A percentile compares a stretch with the other conserved stretches of the same genome.
Evolutionary conservation across 1,140 invertebrate genomes (phyloP).

Genomic region (Leptinotarsa lineolata): DNA sequence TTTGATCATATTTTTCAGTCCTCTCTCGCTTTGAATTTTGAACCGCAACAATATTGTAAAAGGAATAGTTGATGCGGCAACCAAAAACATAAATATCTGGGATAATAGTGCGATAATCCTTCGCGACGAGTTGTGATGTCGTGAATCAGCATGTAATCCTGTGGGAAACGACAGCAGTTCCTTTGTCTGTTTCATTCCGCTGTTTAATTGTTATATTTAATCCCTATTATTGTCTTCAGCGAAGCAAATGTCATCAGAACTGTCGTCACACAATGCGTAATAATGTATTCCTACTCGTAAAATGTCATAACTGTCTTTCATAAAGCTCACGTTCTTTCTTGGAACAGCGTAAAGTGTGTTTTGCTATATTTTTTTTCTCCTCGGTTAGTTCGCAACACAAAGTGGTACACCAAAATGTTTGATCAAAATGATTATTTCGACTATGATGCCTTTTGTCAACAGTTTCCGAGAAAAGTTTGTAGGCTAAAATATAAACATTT

Average conservation of each 20-base stretch:
- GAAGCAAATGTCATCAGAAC: constrained; percentile 33
- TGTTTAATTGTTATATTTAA: constrained; percentile 56
- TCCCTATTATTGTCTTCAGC: constrained; percentile 54
- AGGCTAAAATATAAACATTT: too few relatives aligned
- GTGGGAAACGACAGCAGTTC: constrained; percentile 48
- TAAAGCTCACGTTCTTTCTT: constrained; percentile 25
- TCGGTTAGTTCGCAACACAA: neutral
- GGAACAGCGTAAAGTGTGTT: constrained; percentile 23
- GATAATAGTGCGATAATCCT: constrained; percentile 29
- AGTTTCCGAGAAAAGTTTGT: too few relatives aligned
- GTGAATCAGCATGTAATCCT: constrained; percentile 56
- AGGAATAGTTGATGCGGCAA: neutral
- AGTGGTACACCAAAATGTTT: neutral
- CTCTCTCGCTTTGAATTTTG: neutral
- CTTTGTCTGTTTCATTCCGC: constrained; percentile 43
- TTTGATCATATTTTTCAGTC: too few relatives aligned
- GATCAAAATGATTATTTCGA: too few relatives aligned
- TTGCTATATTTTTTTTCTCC: constrained; percentile 30
- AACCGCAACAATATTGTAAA: neutral
- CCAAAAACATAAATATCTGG: constrained; percentile 28
- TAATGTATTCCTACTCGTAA: constrained; percentile 51
- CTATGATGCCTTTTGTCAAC: too few relatives aligned
- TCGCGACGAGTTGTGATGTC: constrained; percentile 35
- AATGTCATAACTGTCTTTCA: constrained; percentile 53
- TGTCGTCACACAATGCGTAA: constrained; percentile 47